Conservation (phyloP, 2,113 vertebrate species). For the Agelaius tricolor region DNA sequence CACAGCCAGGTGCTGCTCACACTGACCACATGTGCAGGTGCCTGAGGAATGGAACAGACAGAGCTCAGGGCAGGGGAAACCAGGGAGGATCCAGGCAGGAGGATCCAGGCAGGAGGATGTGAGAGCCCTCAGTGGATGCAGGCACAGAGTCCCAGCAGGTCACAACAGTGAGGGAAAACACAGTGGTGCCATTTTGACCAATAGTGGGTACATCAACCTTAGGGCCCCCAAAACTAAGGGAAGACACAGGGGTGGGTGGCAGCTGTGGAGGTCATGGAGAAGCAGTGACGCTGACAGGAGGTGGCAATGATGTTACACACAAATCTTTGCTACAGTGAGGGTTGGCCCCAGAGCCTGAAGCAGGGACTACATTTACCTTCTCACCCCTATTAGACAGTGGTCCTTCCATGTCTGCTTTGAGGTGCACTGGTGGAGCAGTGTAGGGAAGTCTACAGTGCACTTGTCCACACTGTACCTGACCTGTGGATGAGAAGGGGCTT, state of each 20-base stretch:
- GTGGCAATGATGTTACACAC: accelerated
- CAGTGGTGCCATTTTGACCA: not conserved
- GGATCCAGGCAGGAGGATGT: not conserved
- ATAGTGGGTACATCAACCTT: not conserved
- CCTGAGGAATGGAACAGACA: accelerated
- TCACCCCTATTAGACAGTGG: slow-evolving; percentile 80
- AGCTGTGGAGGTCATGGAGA: not conserved
- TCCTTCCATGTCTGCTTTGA: slow-evolving; percentile 85
- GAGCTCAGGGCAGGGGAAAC: not conserved
- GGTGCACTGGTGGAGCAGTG: slow-evolving; percentile 82
- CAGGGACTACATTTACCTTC: slow-evolving; percentile 76
- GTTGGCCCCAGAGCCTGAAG: not conserved
- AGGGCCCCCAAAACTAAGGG: not conserved
- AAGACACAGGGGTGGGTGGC: not conserved
- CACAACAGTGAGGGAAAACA: not conserved
- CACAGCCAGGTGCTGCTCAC: not conserved
- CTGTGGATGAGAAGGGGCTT: slow-evolving; percentile 74
- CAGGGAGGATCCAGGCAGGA: not conserved
- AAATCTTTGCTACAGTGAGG: not conserved
- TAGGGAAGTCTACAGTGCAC: slow-evolving; percentile 84
- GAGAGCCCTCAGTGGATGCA: not conserved
- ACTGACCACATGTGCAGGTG: accelerated
- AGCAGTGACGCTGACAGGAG: not conserved
- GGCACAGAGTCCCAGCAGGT: not conserved
- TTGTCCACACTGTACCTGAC: slow-evolving; percentile 86